These are phyloP conservation scores for Plemyria rubiginata DNA, from an alignment of 2,888 invertebrate species.

Conservation along the genomic window DNA sequence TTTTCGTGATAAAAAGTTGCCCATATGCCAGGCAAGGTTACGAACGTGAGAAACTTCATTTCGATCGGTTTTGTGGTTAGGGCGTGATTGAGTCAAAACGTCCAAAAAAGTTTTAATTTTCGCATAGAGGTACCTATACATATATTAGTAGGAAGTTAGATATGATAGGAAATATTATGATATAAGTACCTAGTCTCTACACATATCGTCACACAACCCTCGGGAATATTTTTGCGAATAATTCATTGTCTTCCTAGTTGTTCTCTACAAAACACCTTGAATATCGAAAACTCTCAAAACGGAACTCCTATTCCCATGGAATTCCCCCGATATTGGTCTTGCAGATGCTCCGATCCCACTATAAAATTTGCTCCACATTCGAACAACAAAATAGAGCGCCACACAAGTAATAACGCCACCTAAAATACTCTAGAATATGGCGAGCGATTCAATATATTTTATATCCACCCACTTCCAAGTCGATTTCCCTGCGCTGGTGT, in stretches of 20 bases:
- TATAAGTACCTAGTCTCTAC: too few species aligned
- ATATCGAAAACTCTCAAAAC: conserved; percentile 3
- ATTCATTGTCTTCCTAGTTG: not conserved
- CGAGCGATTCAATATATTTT: conserved; percentile 50
- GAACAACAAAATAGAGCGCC: conserved; percentile 20
- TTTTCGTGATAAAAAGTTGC: too few species aligned
- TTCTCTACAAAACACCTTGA: not conserved
- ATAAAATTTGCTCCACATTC: conserved; percentile 20
- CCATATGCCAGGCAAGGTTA: too few species aligned
- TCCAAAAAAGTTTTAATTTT: too few species aligned
- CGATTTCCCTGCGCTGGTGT: conserved; percentile 53
- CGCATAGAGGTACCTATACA: too few species aligned
- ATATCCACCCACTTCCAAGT: conserved; percentile 49
- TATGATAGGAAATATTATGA: too few species aligned
- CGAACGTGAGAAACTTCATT: too few species aligned
- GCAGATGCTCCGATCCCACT: conserved; percentile 11
- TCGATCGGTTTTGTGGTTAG: too few species aligned
- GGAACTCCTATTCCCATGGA: conserved; percentile 13
- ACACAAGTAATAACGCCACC: conserved; percentile 21
- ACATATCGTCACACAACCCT: not conserved
- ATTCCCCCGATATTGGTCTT: conserved; percentile 13
- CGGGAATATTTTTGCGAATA: not conserved
- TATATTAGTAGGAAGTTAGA: too few species aligned
- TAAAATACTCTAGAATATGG: conserved; percentile 30
- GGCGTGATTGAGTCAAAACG: too few species aligned